These are phyloP conservation scores for Balearica regulorum DNA, from an alignment of 2,797 vertebrate genomes.

Conservation along the genomic window DNA sequence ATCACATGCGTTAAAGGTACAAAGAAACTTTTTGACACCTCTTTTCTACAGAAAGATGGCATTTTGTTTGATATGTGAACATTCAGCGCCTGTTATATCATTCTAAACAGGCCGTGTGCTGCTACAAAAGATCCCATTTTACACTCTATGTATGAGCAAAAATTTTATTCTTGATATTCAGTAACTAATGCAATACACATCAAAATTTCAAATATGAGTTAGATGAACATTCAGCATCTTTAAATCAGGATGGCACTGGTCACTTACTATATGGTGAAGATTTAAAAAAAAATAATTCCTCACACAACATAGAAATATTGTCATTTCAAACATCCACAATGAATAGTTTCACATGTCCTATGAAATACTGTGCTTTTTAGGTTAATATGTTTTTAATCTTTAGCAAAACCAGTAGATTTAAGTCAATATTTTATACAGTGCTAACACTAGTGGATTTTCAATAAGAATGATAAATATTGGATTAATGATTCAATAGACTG, in stretches of 20 bases:
- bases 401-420: slow-evolving; percentile 73
- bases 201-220: slow-evolving; percentile 74
- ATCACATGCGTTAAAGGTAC: slow-evolving; percentile 81
- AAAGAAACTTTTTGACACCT: slow-evolving; percentile 84
- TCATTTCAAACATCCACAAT: slow-evolving; percentile 70
- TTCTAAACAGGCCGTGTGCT: slow-evolving; percentile 78
- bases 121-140: slow-evolving; percentile 82
- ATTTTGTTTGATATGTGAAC: slow-evolving; percentile 82
- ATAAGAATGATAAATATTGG: slow-evolving; percentile 73
- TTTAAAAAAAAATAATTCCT: slow-evolving; percentile 32
- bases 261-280: slow-evolving; percentile 58
- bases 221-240: slow-evolving; percentile 73
- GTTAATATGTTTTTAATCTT: slow-evolving; percentile 74
- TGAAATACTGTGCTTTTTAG: slow-evolving; percentile 64
- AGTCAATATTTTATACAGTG: slow-evolving; percentile 69
- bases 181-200: slow-evolving; percentile 76
- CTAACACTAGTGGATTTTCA: slow-evolving; percentile 71
- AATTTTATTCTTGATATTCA: slow-evolving; percentile 78
- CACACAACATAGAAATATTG: slow-evolving; percentile 64
- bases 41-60: slow-evolving; percentile 82
- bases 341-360: slow-evolving; percentile 72
- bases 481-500: slow-evolving; percentile 76
- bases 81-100: slow-evolving; percentile 82
- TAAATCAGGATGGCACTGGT: slow-evolving; percentile 63
- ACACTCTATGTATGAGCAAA: slow-evolving; percentile 72